Base-by-base conservation (phyloP, 2,113 vertebrate genomes). In the Eulemur rufifrons region DNA sequence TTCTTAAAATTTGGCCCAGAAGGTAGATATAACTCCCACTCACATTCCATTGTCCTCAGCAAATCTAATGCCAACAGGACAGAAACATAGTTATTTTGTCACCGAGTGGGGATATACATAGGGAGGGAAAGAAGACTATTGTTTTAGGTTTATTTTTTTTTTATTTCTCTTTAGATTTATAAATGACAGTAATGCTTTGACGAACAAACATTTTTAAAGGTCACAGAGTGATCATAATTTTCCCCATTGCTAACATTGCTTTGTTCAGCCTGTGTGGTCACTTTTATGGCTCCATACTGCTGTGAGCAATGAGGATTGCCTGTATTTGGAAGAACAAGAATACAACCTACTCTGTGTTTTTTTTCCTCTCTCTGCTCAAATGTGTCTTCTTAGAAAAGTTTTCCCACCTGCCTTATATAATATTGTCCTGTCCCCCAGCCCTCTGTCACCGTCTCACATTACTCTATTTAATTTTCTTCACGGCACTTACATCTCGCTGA, bases 181-280 rank as follows among this genome's bases (percentile, higher is more conserved):
- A 84, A 78, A 11, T 89, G 34, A 45, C 39, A 39, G 27, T 11
- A 34, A 39, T 47, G 25, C 73, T 88, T 91, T 63, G 37, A 81
- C 20, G 64, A 39, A 37, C 20, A 69, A 39, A 37, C 32, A 80
- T 52, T 76, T 83, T 80, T 89, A 66, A 87, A 95, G 87, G 37
- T 63, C 80, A 29, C 10, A 6, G 50, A 45, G 13, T 0, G 47
- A 50, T 68, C 27, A 14, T 52, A 15, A 59, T 66, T 85, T 56
- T 90, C 82, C 20, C 61, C 23, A 27, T 39, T 69, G 59, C 76
- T 90, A 59, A 39, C 37, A 68, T n/a, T 8, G 47, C 74, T 74
- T 82, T 71, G 45, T 87, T 80, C 9, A 1, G n/a, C 27, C 11
- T 8, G 8, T 4, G 1, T 23, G 82, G 10, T 83, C 34, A 25